phyloP scores from a whole-genome alignment of 2,113 vertebrate species.

The Fulmarus glacialis region DNA sequence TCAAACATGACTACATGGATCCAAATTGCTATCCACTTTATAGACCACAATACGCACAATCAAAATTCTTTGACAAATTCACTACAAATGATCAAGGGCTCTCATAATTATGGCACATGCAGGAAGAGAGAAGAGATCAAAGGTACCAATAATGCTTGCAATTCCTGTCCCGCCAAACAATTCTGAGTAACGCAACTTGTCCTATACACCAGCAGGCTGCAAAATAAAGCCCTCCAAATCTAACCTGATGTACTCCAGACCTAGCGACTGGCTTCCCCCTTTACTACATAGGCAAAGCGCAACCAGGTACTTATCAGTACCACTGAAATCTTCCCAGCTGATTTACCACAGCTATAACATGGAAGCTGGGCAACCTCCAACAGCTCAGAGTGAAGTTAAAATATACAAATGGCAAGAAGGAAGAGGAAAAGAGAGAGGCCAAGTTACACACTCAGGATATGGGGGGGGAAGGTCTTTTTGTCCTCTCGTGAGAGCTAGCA shows the following conservation, averaged over 20 bases:
- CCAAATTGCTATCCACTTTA: background rate
- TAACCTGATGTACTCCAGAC: no score
- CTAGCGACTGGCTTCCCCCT: background rate
- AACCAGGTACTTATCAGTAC: no score
- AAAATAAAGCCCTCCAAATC: background rate
- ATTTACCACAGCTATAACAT: background rate
- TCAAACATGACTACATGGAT: accelerated
- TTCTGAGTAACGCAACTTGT: background rate
- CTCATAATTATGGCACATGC: accelerated
- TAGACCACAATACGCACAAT: background rate
- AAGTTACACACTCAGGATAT: background rate
- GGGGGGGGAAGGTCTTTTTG: no score
- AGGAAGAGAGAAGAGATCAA: background rate
- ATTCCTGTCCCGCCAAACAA: background rate
- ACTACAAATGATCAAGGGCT: background rate
- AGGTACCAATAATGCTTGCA: background rate
- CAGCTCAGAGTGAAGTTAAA: background rate
- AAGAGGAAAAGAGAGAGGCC: background rate
- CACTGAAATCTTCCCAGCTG: background rate
- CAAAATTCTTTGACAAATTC: background rate
- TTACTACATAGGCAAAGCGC: no score
- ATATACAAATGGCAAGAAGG: background rate
- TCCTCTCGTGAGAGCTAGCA: no score
- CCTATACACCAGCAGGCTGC: background rate
- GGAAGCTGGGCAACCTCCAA: background rate